Base-by-base conservation (phyloP, 2,113 vertebrate species). In the cattle (Bos taurus) region DNA sequence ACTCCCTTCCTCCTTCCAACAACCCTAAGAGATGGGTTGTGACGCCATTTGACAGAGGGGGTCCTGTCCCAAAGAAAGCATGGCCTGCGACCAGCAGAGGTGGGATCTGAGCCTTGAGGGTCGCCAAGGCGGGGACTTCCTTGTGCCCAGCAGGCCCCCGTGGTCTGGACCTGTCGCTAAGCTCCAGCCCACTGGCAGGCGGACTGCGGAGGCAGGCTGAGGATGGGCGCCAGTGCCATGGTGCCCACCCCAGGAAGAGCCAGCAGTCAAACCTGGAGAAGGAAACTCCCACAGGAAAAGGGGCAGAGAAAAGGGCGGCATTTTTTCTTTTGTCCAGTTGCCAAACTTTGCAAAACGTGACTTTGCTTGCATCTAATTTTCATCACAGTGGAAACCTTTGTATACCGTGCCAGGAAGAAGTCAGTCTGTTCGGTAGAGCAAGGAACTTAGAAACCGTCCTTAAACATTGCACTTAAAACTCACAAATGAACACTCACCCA, bases 341-440 rank as follows among this genome's bases (percentile, higher is more conserved):
- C 92, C 62, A 93, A 84, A 88, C 57, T 95, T 88, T 15, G 77
- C 86, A 90, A 88, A 97, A n/a, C 62, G 36, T 64, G 82, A 96
- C 89, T 96, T 86, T 81, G 92, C 86, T 40, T 82, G 59, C 92
- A 36, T 60, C 59, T 64, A 16, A 77, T 94, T 90, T 67, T 93
- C 88, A 97, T 96, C 78, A 25, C 91, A 57, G 30, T 96, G 92
- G 87, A 96, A 97, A 96, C 52, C 71, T 92, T 36, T 64, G 64
- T 26, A 33, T 21, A 9, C 16, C 3, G 4, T 3, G 36, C 89
- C 85, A 96, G 94, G 57, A 87, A 97, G 92, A 59, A 77, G 83
- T 36, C 36, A 6, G 26, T n/a, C 21, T 28, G 86, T 50, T 46
- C 40, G 7, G 81, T 33, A 71, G 54, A 46, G 33, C 84, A 57